A percentile compares a stretch with the other conserved stretches of the same genome.
phyloP scores from a whole-genome alignment of 2,888 invertebrate species.

The Drosophila nr. medialis region DNA sequence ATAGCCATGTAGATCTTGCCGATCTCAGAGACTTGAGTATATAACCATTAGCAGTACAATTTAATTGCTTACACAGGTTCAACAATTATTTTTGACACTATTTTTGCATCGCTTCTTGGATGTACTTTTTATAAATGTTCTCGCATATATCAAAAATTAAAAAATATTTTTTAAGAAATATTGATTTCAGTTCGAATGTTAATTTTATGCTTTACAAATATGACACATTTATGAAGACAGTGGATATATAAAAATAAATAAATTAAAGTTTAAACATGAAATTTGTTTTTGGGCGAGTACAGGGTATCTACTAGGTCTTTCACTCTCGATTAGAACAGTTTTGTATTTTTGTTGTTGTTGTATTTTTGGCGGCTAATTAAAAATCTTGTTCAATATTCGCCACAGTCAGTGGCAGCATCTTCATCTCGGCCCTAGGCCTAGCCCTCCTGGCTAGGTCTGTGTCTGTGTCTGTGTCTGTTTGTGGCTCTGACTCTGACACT shows the following conservation, averaged over 20 bases:
- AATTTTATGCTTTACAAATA: background rate
- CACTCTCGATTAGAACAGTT: background rate
- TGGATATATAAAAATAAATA: background rate
- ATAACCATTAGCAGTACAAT: background rate
- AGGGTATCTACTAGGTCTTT: background rate
- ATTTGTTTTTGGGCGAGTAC: background rate
- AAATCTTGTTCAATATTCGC: conserved; percentile 79
- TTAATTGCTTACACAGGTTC: background rate
- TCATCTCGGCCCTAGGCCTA: conserved; percentile 38
- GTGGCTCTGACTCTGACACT: conserved; percentile 33
- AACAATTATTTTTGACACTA: background rate
- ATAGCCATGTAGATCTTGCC: background rate
- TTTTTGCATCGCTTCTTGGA: background rate
- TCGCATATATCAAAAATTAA: background rate
- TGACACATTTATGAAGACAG: rapidly evolving
- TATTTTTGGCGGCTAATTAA: conserved; percentile 73
- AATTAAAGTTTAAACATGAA: no score
- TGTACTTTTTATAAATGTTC: background rate
- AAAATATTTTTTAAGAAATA: background rate
- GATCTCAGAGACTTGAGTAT: background rate
- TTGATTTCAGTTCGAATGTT: background rate
- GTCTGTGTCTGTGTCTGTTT: conserved; percentile 5
- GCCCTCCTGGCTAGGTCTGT: conserved; percentile 17
- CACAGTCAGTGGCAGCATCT: conserved; percentile 58
- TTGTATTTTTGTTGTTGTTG: background rate